phyloP scores from a whole-genome alignment of 2,113 vertebrate genomes.

The Ptilorrhoa leucosticta region DNA sequence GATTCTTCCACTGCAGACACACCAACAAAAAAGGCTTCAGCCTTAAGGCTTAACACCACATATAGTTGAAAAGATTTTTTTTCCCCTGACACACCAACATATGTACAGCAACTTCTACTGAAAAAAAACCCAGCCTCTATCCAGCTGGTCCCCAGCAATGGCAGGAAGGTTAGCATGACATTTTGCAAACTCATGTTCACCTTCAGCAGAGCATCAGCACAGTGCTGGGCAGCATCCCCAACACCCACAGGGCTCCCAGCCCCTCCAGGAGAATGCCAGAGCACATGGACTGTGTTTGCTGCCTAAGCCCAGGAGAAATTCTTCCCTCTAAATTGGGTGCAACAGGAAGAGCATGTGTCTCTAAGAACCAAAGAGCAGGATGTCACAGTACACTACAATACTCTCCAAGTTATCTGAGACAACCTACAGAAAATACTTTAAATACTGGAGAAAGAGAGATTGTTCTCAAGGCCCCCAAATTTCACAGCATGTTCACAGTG shows the following conservation, averaged over 20 bases:
- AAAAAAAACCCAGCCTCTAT: background rate
- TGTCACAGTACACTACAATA: background rate
- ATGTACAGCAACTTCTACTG: background rate
- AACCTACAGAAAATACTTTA: background rate
- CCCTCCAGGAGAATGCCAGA: background rate
- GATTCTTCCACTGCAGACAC: background rate
- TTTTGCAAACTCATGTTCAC: background rate
- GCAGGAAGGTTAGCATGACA: background rate
- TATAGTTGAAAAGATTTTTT: fast-evolving
- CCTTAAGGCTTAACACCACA: background rate
- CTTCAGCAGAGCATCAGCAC: background rate
- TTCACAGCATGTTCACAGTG: background rate
- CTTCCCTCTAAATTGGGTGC: background rate
- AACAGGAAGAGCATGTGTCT: background rate
- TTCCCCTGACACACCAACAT: background rate
- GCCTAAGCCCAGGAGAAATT: background rate
- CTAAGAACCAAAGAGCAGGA: background rate
- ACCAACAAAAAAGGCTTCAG: background rate
- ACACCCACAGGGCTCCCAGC: background rate
- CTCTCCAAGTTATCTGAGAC: background rate
- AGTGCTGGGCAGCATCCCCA: fast-evolving
- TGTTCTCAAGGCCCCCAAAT: background rate
- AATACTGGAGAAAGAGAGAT: background rate
- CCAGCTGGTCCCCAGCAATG: background rate
- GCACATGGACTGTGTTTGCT: background rate